A percentile compares a stretch with the other conserved stretches of the same genome.
phyloP scores from a whole-genome alignment of 2,888 invertebrate species.

The Tipula helvola region DNA sequence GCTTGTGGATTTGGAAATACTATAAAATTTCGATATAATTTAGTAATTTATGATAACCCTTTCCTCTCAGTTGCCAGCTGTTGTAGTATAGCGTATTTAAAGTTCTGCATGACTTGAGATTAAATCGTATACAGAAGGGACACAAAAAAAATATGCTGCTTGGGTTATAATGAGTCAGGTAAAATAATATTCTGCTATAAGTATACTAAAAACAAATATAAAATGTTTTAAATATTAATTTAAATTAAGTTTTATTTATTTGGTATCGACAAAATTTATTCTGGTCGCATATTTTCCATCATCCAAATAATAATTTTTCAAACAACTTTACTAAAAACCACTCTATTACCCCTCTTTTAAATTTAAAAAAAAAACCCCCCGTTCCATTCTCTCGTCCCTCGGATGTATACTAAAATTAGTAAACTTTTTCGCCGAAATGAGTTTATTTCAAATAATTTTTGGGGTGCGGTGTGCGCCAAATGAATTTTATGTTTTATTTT shows the following conservation, averaged over 20 bases:
- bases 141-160: too few relatives aligned
- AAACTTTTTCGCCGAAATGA: not conserved
- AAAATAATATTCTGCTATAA: too few relatives aligned
- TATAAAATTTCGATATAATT: not conserved
- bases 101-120: not conserved
- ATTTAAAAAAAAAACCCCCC: not conserved
- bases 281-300: not conserved
- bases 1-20: not conserved
- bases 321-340: not conserved
- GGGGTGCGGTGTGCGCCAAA: not conserved
- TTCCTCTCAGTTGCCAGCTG: too few relatives aligned
- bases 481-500: not conserved
- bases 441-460: not conserved
- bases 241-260: too few relatives aligned
- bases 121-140: not conserved
- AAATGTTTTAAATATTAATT: not conserved
- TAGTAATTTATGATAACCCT: not conserved
- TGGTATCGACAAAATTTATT: not conserved
- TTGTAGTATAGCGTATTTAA: too few relatives aligned
- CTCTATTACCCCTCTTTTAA: not conserved
- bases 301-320: not conserved
- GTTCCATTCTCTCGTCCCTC: not conserved
- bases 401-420: not conserved
- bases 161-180: too few relatives aligned
- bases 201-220: not conserved